Conservation (phyloP, 1,140 invertebrate genomes). For the Tetramorium parvispinum region DNA sequence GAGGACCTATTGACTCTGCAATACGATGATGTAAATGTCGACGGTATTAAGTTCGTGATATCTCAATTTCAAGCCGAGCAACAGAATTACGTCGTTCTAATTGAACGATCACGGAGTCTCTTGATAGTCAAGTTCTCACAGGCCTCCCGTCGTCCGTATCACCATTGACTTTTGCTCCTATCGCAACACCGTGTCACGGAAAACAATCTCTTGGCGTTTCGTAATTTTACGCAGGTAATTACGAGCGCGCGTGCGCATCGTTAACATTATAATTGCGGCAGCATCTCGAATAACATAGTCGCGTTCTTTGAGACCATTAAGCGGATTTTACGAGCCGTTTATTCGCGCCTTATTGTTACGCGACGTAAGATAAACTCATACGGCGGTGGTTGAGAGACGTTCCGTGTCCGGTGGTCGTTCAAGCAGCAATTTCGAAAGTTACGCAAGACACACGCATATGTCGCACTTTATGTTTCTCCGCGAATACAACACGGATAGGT, state of each 20-base stretch:
- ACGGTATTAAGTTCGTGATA: not conserved
- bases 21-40: constrained; percentile 1
- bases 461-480: not conserved
- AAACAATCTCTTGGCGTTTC: constrained; percentile 2
- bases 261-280: constrained; percentile 15
- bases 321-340: constrained; percentile 33
- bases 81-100: constrained; percentile 7
- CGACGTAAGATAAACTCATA: not conserved
- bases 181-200: constrained; percentile 19
- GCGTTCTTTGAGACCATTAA: not conserved
- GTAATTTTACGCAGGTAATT: constrained; percentile 21
- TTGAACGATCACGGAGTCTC: constrained; percentile 35
- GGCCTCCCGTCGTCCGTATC: not conserved
- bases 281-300: not conserved
- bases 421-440: constrained; percentile 25
- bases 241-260: not conserved
- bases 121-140: constrained; percentile 36
- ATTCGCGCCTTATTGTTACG: not conserved
- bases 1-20: not conserved
- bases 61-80: not conserved
- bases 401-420: not conserved
- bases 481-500: constrained; percentile 14
- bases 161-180: not conserved
- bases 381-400: not conserved
- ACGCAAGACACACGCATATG: constrained; percentile 3